Conservation (phyloP, 2,113 vertebrate species). For the Cisticola juncidis region DNA sequence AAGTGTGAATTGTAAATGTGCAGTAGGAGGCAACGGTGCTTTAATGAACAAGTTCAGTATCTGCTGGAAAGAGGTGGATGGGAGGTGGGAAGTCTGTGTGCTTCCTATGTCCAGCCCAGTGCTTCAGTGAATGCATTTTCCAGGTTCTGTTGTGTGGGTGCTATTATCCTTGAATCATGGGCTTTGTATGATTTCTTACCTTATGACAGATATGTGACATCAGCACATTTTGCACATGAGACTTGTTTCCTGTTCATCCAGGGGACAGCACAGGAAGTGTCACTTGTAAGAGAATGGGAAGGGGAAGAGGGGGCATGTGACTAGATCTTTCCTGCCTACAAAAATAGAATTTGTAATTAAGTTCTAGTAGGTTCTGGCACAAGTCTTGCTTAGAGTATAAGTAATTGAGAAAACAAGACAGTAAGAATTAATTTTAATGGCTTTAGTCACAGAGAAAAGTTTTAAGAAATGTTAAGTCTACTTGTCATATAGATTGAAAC, state of each 20-base stretch:
- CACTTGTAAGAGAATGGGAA: background rate
- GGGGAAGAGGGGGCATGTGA: fast-evolving
- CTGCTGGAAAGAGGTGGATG: background rate
- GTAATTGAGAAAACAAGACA: background rate
- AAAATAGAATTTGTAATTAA: background rate
- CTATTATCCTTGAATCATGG: background rate
- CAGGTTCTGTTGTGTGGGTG: background rate
- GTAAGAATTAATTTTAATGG: background rate
- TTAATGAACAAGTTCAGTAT: background rate
- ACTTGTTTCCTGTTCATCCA: background rate
- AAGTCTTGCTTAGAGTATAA: background rate
- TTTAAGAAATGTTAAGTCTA: background rate
- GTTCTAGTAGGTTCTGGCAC: background rate
- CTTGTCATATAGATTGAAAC: background rate
- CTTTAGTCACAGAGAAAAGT: background rate
- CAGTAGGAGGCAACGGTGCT: background rate
- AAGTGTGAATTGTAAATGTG: background rate
- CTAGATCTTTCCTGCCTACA: background rate
- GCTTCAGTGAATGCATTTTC: background rate
- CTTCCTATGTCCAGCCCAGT: background rate
- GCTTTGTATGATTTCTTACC: background rate
- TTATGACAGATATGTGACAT: no score
- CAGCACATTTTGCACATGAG: background rate
- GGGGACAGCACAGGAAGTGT: background rate
- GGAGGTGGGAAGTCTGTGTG: fast-evolving